Percentiles rank a stretch among this genome's conserved stretches.
These are phyloP conservation scores for Nephrotoma guestfalica DNA, from an alignment of 2,888 invertebrate species.

Conservation along the genomic window DNA sequence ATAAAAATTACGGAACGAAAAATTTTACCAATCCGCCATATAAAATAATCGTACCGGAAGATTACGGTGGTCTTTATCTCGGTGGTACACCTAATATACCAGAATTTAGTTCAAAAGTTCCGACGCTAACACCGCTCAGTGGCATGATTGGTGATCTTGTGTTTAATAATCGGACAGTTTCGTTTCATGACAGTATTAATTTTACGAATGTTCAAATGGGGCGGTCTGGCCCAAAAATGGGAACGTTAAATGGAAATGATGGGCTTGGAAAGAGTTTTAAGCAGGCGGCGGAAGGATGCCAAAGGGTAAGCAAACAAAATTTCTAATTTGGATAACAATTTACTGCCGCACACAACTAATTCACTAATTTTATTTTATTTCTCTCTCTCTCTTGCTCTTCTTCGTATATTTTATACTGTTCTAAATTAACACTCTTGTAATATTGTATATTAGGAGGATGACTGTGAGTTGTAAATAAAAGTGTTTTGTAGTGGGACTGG, in stretches of 20 bases:
- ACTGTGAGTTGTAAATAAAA: not conserved
- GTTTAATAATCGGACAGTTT: constrained; percentile 53
- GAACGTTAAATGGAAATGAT: constrained; percentile 32
- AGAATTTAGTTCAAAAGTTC: constrained; percentile 40
- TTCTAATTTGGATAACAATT: constrained; percentile 10
- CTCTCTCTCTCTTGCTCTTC: not conserved
- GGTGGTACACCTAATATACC: constrained; percentile 53
- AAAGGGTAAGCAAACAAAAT: constrained; percentile 33
- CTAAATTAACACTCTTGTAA: not conserved
- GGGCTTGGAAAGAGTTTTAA: constrained; percentile 31
- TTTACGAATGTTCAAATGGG: constrained; percentile 57
- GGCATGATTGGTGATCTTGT: constrained; percentile 77
- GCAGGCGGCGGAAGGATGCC: constrained; percentile 40
- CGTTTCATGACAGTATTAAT: constrained; percentile 45
- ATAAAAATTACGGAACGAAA: constrained; percentile 43
- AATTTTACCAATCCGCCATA: constrained; percentile 42
- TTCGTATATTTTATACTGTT: not conserved
- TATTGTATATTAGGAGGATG: not conserved
- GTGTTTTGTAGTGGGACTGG: not conserved
- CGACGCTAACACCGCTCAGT: constrained; percentile 43
- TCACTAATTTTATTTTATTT: not conserved
- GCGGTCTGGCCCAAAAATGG: constrained; percentile 38
- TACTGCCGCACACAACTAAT: not conserved
- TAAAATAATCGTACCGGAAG: constrained; percentile 39
- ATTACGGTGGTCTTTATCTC: constrained; percentile 52